Base-by-base conservation (phyloP, 2,888 invertebrate genomes). In the Rotaria sp. region DNA sequence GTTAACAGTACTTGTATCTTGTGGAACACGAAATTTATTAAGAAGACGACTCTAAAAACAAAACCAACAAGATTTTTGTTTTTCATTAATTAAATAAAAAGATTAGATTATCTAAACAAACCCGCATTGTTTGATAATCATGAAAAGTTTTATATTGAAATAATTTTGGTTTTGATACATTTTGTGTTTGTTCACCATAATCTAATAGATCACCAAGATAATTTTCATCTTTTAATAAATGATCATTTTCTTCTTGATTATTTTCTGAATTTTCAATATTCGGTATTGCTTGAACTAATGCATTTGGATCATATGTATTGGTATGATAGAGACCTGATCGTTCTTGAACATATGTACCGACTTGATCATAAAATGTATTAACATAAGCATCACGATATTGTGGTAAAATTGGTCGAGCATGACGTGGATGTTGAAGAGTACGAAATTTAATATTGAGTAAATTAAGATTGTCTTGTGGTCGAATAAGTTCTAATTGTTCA, bases 301-400 rank as follows among this genome's bases (percentile, higher is more conserved):
- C 41, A 75, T 75, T 80, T 35, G 86, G 86, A 85, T 86, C 75
- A 48, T 86, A 86, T 2, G 41, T 50, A 10, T 74, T 38, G 4
- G 86, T 48, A 55, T 85, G 75, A 55, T 86, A 86, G 21, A 85
- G 84, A 55, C 85, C 86, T 15, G 85, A 59, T 30, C 86, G n/a
- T 85, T 86, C 86, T 24, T 75, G 85, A 55, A 85, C 55, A 84
- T 80, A 86, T 26, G 55, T 86, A 38, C 57, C 84, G 15, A 85
- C 80, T 35, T 86, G 86, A 48, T 55, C 55, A 48, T 86, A 86
- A 5, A 86, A 84, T 38, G 86, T 85, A 41, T 86, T 86, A 0
- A 86, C 85, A 80, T 86, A 85, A 35, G n/a, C 55, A 48, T 85
- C 74, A 21, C 57, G 74, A 35, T 86, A 80, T 85, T 86, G 86